A percentile compares a stretch with the other conserved stretches of the same genome.
Conservation (phyloP, 2,888 invertebrate species). For the Brachylomia viminalis region DNA sequence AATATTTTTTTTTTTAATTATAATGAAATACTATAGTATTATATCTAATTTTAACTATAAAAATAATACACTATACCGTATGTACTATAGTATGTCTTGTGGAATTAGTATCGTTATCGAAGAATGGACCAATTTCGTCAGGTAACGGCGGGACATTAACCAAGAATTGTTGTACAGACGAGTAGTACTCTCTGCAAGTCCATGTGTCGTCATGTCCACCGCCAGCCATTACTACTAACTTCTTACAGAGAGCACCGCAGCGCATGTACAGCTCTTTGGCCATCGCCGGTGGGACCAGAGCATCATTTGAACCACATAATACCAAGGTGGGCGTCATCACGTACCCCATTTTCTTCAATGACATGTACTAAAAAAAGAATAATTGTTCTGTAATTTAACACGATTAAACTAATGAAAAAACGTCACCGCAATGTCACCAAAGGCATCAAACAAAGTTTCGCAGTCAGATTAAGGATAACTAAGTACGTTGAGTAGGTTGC, state of each 20-base stretch:
- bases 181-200: conserved; percentile 95
- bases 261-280: conserved; percentile 94
- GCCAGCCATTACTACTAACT: conserved; percentile 93
- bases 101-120: conserved; percentile 73
- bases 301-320: conserved; percentile 96
- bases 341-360: conserved; percentile 93
- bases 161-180: conserved; percentile 89
- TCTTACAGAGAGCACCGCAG: conserved; percentile 94
- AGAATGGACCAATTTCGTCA: conserved; percentile 76
- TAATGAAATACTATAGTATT: conserved; percentile 51
- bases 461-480: not conserved
- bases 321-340: conserved; percentile 95
- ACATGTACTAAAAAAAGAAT: conserved; percentile 91
- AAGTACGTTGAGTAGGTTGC: not conserved
- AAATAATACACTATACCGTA: conserved; percentile 72
- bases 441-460: not conserved
- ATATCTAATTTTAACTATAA: conserved; percentile 37
- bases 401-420: not conserved
- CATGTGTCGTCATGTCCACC: conserved; percentile 99
- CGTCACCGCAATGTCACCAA: not conserved
- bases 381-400: not conserved
- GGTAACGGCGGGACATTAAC: conserved; percentile 80
- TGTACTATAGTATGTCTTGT: conserved; percentile 75
- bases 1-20: too few species aligned
- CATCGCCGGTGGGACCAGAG: conserved; percentile 97